Conservation (phyloP, 2,113 vertebrate genomes). For the Speoplatyrhinus poulsoni region DNA sequence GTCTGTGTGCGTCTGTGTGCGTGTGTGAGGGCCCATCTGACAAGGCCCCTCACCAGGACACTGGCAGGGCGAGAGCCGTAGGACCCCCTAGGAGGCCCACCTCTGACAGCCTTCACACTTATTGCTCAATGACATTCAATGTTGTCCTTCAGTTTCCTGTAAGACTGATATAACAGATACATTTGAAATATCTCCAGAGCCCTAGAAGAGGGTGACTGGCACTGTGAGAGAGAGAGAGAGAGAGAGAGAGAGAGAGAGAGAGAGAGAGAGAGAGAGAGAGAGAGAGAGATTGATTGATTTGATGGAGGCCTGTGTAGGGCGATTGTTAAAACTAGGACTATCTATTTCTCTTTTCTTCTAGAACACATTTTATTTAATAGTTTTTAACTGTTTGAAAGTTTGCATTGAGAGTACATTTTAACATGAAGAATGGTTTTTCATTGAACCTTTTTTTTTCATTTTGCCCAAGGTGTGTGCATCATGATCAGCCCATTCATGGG, state of each 20-base stretch:
- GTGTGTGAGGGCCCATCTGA: constrained; percentile 71
- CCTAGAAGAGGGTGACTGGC: constrained; percentile 82
- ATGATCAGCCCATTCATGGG: constrained; percentile 18
- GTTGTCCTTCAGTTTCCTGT: constrained; percentile 93
- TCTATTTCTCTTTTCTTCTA: too few species aligned
- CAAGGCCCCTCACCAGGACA: constrained; percentile 81
- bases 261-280: neutral
- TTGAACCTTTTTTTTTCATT: neutral
- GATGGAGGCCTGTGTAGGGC: constrained; percentile 15
- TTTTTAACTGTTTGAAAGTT: neutral
- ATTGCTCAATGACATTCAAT: constrained; percentile 96
- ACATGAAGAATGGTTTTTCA: too few species aligned
- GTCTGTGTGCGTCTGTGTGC: constrained; percentile 45
- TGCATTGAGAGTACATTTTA: neutral
- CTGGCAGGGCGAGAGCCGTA: constrained; percentile 81
- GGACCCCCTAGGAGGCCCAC: constrained; percentile 89
- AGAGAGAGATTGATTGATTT: constrained; percentile 40
- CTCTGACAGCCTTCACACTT: constrained; percentile 86
- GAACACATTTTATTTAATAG: neutral
- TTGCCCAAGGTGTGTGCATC: constrained; percentile 25
- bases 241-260: constrained; percentile 16
- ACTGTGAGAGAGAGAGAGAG: constrained; percentile 48
- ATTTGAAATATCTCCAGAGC: constrained; percentile 90
- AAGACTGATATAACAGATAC: constrained; percentile 89
- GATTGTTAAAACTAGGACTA: constrained; percentile 1